Evolutionary conservation across 1,140 invertebrate species (phyloP), one percentile per base, ranked within the genome.

Genomic region (Cecropterus lyciades): DNA sequence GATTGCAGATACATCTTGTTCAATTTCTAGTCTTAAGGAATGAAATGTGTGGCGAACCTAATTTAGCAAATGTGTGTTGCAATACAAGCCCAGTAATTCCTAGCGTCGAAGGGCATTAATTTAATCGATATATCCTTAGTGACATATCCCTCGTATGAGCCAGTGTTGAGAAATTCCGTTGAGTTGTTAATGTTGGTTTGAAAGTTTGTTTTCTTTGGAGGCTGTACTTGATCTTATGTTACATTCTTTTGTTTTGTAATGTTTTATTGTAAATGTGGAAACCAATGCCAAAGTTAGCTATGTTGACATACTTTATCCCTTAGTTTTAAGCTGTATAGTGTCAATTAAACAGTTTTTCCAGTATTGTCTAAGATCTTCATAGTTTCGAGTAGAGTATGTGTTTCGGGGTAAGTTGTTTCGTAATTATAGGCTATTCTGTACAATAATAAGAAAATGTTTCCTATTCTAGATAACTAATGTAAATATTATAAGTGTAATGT

Each of bases 271-370:
- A 87, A 80, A 80, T 77, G 74, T 80, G 82, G 80, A 87, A 92
- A 91, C 85, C 81, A 89, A 92, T 92, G 89, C 89, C 89, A 92
- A 92, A 92, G 89, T 89, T 92, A 92, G 87, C 86, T 89, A 89
- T 81, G 87, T 91, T 92, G 86, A 85, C 87, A 89, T 86, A 80
- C 75, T 70, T 53, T 85, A 80, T 72, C 75, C 71, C 82, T 87
- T 88, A 90, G 80, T n/a, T 82, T 84, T 87, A 89, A 89, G 87
- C 72, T 92, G 87, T 89, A 92, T 92, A 92, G 82, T 85, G 88
- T 92, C 89, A 92, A 92, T 92, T 92, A 89, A 79, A 71, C 40
- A 83, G 74, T 81, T 81, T 89, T 91, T 87, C 81, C 87, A 86
- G 82, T 90, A 90, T 84, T 89, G 79, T 80, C 70, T 91, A 91